phyloP scores from a whole-genome alignment of 2,888 invertebrate species.

The Eupeodes latifasciatus region DNA sequence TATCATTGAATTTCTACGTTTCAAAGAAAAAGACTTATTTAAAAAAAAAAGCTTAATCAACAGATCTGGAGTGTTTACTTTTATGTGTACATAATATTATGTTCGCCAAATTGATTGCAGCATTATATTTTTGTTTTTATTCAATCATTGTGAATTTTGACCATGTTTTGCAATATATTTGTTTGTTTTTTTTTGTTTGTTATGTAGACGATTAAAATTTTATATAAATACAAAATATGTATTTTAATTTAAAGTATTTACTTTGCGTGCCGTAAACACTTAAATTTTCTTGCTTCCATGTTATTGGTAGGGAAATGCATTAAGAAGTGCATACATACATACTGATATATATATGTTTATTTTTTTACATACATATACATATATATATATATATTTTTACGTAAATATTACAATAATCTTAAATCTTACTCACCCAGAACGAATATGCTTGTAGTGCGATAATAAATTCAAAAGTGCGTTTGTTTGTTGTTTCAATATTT shows the following conservation, averaged over 20 bases:
- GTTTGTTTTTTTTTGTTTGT: constrained; percentile 16
- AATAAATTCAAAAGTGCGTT: not conserved
- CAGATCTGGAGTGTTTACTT: not conserved
- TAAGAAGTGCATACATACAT: not conserved
- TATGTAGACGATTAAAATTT: not conserved
- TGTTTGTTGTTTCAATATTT: too few relatives aligned
- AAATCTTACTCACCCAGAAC: not conserved
- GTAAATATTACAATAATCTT: not conserved
- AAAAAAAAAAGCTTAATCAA: not conserved
- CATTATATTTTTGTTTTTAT: constrained; percentile 13
- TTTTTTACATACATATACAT: not conserved
- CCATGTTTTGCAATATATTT: constrained; percentile 37
- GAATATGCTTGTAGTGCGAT: not conserved
- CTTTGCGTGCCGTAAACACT: not conserved
- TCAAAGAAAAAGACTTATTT: not conserved
- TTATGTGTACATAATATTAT: not conserved
- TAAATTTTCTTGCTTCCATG: constrained; percentile 1
- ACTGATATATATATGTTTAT: too few relatives aligned
- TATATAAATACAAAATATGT: not conserved
- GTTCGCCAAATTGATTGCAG: constrained; percentile 43
- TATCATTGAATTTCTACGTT: too few relatives aligned
- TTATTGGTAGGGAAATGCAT: constrained; percentile 7
- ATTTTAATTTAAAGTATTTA: not conserved
- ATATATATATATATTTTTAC: too few relatives aligned
- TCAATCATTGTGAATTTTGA: constrained; percentile 27